Percentiles rank a stretch among this genome's conserved stretches.
Evolutionary conservation across 2,797 vertebrate genomes (phyloP).

Genomic region (Etheostoma nigrum): DNA sequence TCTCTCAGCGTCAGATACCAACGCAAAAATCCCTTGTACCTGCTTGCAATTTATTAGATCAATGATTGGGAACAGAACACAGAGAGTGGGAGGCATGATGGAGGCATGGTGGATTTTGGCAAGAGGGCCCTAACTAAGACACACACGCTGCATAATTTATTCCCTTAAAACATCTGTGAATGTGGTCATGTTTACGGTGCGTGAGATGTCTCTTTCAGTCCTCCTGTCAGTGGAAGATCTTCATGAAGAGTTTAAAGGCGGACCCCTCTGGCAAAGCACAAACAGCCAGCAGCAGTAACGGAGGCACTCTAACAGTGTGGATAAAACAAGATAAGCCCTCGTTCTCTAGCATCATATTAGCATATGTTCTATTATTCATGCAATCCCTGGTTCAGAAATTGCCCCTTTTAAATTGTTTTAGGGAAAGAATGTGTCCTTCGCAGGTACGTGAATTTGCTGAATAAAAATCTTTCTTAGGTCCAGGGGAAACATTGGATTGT

Average conservation of each 20-base stretch:
- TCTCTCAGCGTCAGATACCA: too few relatives aligned
- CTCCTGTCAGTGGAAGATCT: slow-evolving; percentile 78
- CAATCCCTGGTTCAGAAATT: slow-evolving; percentile 59
- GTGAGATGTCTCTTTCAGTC: slow-evolving; percentile 71
- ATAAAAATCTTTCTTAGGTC: slow-evolving; percentile 68
- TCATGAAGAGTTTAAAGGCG: slow-evolving; percentile 80
- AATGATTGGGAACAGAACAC: slow-evolving; percentile 67
- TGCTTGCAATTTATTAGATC: slow-evolving; percentile 70
- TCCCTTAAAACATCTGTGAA: slow-evolving; percentile 56
- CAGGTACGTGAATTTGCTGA: slow-evolving; percentile 66
- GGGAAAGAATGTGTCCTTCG: slow-evolving; percentile 44
- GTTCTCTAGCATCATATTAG: slow-evolving; percentile 73
- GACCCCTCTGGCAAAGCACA: slow-evolving; percentile 71
- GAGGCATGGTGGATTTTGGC: slow-evolving; percentile 24
- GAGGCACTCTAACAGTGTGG: slow-evolving; percentile 50
- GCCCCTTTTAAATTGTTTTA: slow-evolving; percentile 74
- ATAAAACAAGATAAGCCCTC: slow-evolving; percentile 62
- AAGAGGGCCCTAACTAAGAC: slow-evolving; percentile 24
- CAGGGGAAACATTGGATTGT: slow-evolving; percentile 38
- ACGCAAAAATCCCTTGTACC: slow-evolving; percentile 38
- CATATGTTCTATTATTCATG: slow-evolving; percentile 82
- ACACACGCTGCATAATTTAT: slow-evolving; percentile 55
- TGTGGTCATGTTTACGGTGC: slow-evolving; percentile 48
- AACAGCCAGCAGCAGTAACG: slow-evolving; percentile 72
- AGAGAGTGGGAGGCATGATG: slow-evolving; percentile 28